Base-by-base conservation (phyloP, 2,797 vertebrate genomes). In the Epinephelus awoara region DNA sequence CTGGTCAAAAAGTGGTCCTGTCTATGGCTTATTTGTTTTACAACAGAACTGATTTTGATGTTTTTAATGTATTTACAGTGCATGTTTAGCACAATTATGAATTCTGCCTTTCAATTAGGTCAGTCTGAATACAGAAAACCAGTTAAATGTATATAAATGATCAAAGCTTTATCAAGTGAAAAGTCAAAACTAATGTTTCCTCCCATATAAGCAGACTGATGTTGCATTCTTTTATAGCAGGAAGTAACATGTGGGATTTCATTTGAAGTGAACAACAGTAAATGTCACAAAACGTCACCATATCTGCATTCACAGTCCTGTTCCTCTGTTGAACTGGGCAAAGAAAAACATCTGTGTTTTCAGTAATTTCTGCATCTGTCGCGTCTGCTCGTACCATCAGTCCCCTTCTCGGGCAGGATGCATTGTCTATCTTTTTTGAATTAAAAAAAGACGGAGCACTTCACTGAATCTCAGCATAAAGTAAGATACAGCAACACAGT, bases 331-430 rank as follows among this genome's bases (percentile, higher is more conserved):
- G 52, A 74, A 68, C 34, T 61, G 42, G 25, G 49, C 51, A 66
- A 63, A 62, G 77, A 84, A 57, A 29, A 75, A 82, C 73, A 88
- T 83, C 83, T 89, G 84, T 29, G 66, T 73, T 77, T 83, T 72
- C 47, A 17, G 14, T 21, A 5, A 84, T 70, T 61, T 56, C 59
- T 62, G 51, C 79, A 72, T 82, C 42, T 81, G 77, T 56, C n/a
- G 0, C 79, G 47, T 70, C 56, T 77, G 79, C 40, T 75, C 29
- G 2, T 21, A 63, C 47, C 27, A 79, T 75, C 62, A 83, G 29
- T 68, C 27, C 7, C 21, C 55, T 50, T 40, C 29, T 23, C 23
- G n/a, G 42, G 56, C 57, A 19, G 44, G 42, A 64, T 40, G 61
- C 15, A 29, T 46, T 27, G 44, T 68, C 29, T 11, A n/a, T 68